A percentile compares a stretch with the other conserved stretches of the same genome.
Conservation (phyloP, 2,888 invertebrate species). For the Cheilosia pagana region DNA sequence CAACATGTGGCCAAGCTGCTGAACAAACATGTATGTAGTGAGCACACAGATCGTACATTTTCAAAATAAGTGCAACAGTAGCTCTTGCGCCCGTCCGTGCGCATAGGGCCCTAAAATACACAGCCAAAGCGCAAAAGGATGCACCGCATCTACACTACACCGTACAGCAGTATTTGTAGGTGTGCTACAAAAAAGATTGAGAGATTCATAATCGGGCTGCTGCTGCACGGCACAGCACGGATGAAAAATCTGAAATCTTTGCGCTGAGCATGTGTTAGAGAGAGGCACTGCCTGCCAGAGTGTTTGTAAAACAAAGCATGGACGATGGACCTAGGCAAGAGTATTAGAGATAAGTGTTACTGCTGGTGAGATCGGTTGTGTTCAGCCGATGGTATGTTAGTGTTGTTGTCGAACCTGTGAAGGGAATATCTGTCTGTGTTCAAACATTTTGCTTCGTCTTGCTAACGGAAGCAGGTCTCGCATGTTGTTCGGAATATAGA, state of each 20-base stretch:
- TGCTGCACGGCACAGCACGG: background rate
- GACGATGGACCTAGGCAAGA: slow-evolving; percentile 23
- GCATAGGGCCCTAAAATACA: slow-evolving; percentile 40
- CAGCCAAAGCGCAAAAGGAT: slow-evolving; percentile 29
- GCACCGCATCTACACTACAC: slow-evolving; percentile 2
- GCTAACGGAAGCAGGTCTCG: slow-evolving; percentile 40
- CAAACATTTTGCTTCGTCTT: slow-evolving; percentile 55
- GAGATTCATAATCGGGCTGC: slow-evolving; percentile 11
- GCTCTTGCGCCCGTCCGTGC: slow-evolving; percentile 11
- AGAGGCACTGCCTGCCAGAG: slow-evolving; percentile 10
- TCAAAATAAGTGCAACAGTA: slow-evolving; percentile 53
- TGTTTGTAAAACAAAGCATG: slow-evolving; percentile 36
- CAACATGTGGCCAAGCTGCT: slow-evolving; percentile 61
- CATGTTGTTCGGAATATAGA: slow-evolving; percentile 20
- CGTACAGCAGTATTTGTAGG: slow-evolving; percentile 21
- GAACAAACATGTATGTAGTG: slow-evolving; percentile 40
- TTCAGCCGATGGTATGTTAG: slow-evolving; percentile 58
- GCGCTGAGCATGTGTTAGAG: slow-evolving; percentile 33
- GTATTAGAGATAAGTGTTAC: slow-evolving; percentile 44
- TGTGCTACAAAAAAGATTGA: slow-evolving; percentile 29
- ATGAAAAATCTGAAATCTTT: background rate
- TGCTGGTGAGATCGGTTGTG: slow-evolving; percentile 53
- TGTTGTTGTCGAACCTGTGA: slow-evolving; percentile 70
- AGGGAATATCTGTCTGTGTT: slow-evolving; percentile 66
- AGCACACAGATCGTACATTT: slow-evolving; percentile 28